phyloP scores from a whole-genome alignment of 92 coral and sea anemone genomes.

The Umimayanthus chanpuru region DNA sequence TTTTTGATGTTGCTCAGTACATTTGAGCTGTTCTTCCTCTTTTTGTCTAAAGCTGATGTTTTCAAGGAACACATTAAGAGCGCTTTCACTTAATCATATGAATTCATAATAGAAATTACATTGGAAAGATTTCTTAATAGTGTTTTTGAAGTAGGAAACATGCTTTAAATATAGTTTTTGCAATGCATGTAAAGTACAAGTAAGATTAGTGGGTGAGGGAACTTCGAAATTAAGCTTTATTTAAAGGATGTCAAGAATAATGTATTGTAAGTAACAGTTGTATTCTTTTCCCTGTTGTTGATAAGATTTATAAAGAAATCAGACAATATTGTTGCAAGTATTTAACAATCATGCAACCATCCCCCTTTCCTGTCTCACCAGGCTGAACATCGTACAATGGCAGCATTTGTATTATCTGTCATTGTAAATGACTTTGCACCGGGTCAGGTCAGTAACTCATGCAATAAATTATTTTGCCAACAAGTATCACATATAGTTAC shows the following conservation, averaged over 20 bases:
- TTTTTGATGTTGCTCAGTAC: neutral
- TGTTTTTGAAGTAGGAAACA: no score
- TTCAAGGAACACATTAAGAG: no score
- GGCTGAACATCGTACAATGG: slow-evolving; percentile 99
- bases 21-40: neutral
- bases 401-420: slow-evolving; percentile 89
- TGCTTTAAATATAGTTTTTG: no score
- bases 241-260: neutral
- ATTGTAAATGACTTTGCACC: slow-evolving; percentile 83
- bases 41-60: no score
- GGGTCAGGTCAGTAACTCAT: slow-evolving; percentile 75
- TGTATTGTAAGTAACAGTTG: neutral
- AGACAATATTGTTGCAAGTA: neutral
- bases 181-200: neutral
- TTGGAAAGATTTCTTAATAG: no score
- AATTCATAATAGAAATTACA: no score
- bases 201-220: neutral
- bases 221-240: neutral
- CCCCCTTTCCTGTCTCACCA: slow-evolving; percentile 3
- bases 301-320: no score
- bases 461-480: neutral
- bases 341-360: no score
- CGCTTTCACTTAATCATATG: no score
- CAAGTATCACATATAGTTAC: neutral
- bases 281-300: neutral